Base-by-base conservation (phyloP, 2,113 vertebrate genomes). In the Speoplatyrhinus poulsoni region DNA sequence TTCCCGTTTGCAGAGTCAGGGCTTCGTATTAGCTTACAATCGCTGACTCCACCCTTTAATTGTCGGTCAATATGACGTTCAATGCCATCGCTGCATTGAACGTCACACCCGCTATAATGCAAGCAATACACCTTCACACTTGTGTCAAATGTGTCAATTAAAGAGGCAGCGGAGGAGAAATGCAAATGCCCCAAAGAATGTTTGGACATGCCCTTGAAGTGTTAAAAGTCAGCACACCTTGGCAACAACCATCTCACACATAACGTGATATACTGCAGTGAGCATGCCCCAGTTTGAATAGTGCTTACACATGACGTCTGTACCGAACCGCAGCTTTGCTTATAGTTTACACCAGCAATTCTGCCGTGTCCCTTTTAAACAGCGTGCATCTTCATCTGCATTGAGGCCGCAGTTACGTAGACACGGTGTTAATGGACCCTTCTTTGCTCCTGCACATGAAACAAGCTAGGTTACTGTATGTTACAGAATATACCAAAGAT, bases 241-340 rank as follows among this genome's bases (percentile, higher is more conserved):
- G 56, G 52, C 8, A 56, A 17, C 1, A 17, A 50, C 57, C 60
- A 12, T 49, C 50, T n/a, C 46, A 62, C 19, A 16, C 32, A 6
- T 41, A 19, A n/a, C 17, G 41, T 17, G 12, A 60, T 19, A 65
- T 53, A 59, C 17, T 69, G 67, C 73, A 60, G 55, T 72, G 60
- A n/a, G 46, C 16, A 59, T 60, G 75, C 59, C 70, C 70, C 65
- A 73, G 55, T 72, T 77, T 60, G 46, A 77, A 65, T 56, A 56
- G 32, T 61, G 70, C 55, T 75, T 57, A 67, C 64, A 57, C 19
- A 56, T 61, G 32, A 49, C 63, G 36, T 54, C 41, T 52, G 47
- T 62, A 36, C 55, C 65, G 50, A 52, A 32, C 17, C 16, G 8
- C 46, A 69, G 46, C 60, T 60, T 5, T 67, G 33, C 60, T 68